Base-by-base conservation (phyloP, 2,888 invertebrate species). In the Oxytorus armatus region DNA sequence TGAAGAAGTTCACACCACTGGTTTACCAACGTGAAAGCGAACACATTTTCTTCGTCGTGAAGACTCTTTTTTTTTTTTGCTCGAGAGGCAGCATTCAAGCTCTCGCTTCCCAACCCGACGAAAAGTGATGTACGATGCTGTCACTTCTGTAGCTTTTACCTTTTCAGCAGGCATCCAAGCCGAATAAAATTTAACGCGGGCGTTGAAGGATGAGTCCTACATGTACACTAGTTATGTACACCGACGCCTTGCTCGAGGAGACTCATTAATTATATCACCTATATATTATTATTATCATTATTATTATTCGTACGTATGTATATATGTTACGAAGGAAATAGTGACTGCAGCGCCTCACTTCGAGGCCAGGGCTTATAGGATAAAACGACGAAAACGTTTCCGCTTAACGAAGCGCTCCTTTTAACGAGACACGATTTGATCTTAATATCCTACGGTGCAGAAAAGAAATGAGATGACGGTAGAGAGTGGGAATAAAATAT, bases 341-440 rank as follows among this genome's bases (percentile, higher is more conserved):
- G 77, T 23, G 68, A 63, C 59, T 65, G 47, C 69, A 44, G 39
- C 36, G 16, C 21, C 29, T 33, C 59, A 39, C 55, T 25, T 73
- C 63, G 29, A 42, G 51, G 42, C 16, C n/a, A n/a, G n/a, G 21
- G 8, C 61, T 55, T 49, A 49, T 51, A 33, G 57, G 57, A 33
- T 65, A 66, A 74, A 80, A 74, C 69, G 73, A 73, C 65, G 63
- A 55, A 73, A 77, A 69, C 77, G 69, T 73, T 80, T 69, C 63
- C 63, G 69, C 73, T 77, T 57, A 77, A 80, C 80, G 80, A 80
- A 77, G 68, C 80, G 51, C 65, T 44, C n/a, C 61, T 57, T 73
- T 80, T 80, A 77, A 80, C 77, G 80, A 77, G 80, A 49, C 55
- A 65, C 55, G 73, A 77, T 80, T 80, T 69, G 16, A 72, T 69